Evolutionary conservation across 2,113 vertebrate species (phyloP), one percentile per base, ranked within the genome.

Genomic region (Heterocephalus glaber): DNA sequence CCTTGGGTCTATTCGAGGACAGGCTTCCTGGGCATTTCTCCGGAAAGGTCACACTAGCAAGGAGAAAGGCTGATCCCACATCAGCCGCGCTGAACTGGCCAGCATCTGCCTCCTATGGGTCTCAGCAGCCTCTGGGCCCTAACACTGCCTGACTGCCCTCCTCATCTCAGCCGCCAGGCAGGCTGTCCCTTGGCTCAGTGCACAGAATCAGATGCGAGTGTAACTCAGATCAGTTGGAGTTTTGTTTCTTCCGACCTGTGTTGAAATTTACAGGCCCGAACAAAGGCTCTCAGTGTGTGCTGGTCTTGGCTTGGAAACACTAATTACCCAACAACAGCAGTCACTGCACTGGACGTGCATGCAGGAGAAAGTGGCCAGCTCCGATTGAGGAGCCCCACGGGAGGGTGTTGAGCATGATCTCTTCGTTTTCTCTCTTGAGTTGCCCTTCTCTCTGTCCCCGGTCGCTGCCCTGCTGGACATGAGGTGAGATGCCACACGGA

Each of bases 251-350:
- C 92, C 68, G 96, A 91, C 96, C 95, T 13, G 58, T 95, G 90
- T 60, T 96, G 95, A 87, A 97, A 96, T 28, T 95, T 93, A 86
- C 41, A 63, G 83, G 90, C 89, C 88, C 89, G 90, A 98, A 97
- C 97, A 97, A 96, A 98, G 92, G 77, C 83, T 4, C 81, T 94
- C 86, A 90, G 95, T 97, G 86, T 96, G 86, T 63, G 79, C 92
- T 19, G 19, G 8, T 38, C 94, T 95, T 96, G 96, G 97, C 98
- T 95, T n/a, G 14, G 30, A 9, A 30, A 49, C 97, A 72, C 93
- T 95, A 92, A 97, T 63, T 97, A 88, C 92, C 41, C 17, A 76
- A 76, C 84, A 92, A 26, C 33, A 90, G 93, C 81, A 12, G 0
- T 26, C 0, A 63, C 86, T 95, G 96, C 76, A 97, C 92, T 96